Percentiles rank a stretch among this genome's conserved stretches.
These are phyloP conservation scores for Acanthopagrus latus DNA, from an alignment of 2,797 vertebrate species.

Conservation along the genomic window DNA sequence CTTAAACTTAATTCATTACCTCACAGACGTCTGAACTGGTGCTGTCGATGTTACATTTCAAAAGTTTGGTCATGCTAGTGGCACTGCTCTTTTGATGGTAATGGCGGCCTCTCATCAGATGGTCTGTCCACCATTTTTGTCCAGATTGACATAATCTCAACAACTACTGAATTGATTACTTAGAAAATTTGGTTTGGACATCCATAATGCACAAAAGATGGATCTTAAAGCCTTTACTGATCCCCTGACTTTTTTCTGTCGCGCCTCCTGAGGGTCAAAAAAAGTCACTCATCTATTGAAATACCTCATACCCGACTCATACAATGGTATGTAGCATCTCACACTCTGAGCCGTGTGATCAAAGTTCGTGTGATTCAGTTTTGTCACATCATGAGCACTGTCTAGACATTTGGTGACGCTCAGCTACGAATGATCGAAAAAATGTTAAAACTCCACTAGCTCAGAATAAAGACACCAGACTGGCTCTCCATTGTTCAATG, in stretches of 20 bases:
- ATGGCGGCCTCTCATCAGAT: neutral
- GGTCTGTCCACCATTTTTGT: neutral
- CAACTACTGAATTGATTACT: neutral
- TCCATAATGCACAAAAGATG: too few species aligned
- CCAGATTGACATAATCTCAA: neutral
- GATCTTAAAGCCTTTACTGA: neutral
- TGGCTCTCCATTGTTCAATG: too few species aligned
- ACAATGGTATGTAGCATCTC: too few species aligned
- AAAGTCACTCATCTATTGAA: neutral
- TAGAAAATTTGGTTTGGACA: neutral
- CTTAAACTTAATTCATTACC: neutral
- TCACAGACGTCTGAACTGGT: too few species aligned
- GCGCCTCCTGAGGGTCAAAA: neutral
- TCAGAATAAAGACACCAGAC: too few species aligned
- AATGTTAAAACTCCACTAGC: too few species aligned
- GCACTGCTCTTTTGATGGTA: neutral
- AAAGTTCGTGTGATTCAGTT: too few species aligned
- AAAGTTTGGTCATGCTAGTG: neutral
- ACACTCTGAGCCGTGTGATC: too few species aligned
- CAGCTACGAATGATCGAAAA: too few species aligned
- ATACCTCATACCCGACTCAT: neutral
- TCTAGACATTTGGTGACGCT: too few species aligned
- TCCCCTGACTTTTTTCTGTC: neutral
- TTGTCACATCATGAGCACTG: too few species aligned
- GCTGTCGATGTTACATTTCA: neutral